phyloP scores from a whole-genome alignment of 2,888 invertebrate species.

The Acheta domesticus region DNA sequence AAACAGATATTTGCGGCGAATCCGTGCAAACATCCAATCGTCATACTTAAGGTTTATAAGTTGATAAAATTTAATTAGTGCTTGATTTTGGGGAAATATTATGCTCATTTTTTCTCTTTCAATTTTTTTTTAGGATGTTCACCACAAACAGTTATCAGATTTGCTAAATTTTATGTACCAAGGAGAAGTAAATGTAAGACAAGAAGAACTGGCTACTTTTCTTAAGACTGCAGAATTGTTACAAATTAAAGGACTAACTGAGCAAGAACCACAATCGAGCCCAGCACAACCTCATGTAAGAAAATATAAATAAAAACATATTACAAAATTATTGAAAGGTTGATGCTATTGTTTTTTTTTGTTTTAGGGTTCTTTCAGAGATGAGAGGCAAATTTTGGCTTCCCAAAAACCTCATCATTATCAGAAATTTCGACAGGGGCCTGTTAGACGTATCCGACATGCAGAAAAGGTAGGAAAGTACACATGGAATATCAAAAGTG shows the following conservation, averaged over 20 bases:
- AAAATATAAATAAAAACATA: neutral
- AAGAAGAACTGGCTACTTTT: conserved; percentile 5
- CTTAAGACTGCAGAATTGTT: conserved; percentile 9
- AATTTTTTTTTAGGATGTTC: neutral
- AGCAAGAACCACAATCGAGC: neutral
- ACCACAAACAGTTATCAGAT: neutral
- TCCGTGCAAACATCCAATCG: neutral
- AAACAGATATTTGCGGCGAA: neutral
- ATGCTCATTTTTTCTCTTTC: no score
- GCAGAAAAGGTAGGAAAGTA: neutral
- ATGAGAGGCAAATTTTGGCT: neutral
- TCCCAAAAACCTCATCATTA: neutral
- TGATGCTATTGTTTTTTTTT: neutral
- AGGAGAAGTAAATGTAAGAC: neutral
- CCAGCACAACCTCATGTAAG: neutral
- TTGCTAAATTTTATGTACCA: neutral
- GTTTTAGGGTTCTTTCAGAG: neutral
- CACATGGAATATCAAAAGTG: no score
- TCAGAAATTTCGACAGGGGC: neutral
- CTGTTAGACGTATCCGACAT: neutral
- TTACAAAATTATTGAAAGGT: neutral
- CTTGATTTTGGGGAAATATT: no score
- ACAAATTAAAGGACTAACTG: neutral
- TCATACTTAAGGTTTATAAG: neutral
- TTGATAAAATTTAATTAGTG: neutral